Conservation (phyloP, 1,140 invertebrate genomes). For the Drosophila baimaii region DNA sequence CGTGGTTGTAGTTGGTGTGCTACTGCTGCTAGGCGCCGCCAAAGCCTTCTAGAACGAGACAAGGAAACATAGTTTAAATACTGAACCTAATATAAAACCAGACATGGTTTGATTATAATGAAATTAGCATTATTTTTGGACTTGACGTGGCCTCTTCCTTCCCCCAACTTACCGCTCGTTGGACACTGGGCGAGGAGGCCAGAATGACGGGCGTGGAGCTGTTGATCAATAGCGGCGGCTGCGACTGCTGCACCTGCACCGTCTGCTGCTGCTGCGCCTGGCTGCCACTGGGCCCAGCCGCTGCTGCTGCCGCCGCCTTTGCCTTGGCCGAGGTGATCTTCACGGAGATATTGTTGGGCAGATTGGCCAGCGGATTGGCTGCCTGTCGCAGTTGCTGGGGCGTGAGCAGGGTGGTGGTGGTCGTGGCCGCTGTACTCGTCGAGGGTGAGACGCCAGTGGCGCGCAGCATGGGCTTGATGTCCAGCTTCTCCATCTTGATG, state of each 20-base stretch:
- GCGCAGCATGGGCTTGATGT: constrained; percentile 74
- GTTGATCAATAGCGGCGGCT: constrained; percentile 79
- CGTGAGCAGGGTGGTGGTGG: constrained; percentile 69
- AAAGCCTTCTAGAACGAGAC: constrained; percentile 63
- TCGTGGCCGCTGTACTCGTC: constrained; percentile 48
- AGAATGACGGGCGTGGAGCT: constrained; percentile 81
- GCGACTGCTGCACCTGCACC: constrained; percentile 58
- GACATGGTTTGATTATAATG: not conserved
- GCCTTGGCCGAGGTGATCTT: constrained; percentile 80
- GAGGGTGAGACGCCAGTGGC: constrained; percentile 33
- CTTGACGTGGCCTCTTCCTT: not conserved
- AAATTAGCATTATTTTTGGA: not conserved
- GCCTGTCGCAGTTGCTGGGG: constrained; percentile 70
- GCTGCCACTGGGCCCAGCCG: constrained; percentile 37
- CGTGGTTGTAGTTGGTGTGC: constrained; percentile 53
- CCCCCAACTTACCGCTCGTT: constrained; percentile 59
- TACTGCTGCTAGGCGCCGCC: constrained; percentile 47
- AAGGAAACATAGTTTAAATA: not conserved
- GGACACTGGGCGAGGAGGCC: constrained; percentile 71
- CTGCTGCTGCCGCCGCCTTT: constrained; percentile 58
- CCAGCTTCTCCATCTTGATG: constrained; percentile 82
- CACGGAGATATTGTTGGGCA: constrained; percentile 81
- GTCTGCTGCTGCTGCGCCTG: constrained; percentile 46
- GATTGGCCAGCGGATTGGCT: constrained; percentile 74
- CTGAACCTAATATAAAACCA: not conserved